Evolutionary conservation across 1,140 invertebrate species (phyloP), one percentile per base, ranked within the genome.

Genomic region (Spodoptera litura): DNA sequence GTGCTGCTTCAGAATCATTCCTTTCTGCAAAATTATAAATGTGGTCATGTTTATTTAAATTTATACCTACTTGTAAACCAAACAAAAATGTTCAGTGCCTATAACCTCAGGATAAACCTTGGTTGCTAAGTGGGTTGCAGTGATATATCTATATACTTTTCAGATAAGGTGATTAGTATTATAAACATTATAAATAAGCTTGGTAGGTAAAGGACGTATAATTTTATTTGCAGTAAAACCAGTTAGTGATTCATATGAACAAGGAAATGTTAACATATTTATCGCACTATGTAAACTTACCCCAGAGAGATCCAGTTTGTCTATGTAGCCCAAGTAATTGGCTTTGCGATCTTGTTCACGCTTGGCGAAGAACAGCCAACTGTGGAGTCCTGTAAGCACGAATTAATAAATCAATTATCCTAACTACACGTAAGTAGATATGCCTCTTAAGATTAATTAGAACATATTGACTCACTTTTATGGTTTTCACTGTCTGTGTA

Each of bases 311-410:
- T 94, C 93, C 3, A 94, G 87, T 87, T 94, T 94, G 80, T 93
- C 86, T 76, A 93, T 92, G 81, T 94, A 89, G 49, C 93, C 93
- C 53, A 94, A 78, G 78, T 94, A 94, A 84, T 94, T 94, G 2
- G 93, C 92, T 78, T 94, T 94, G 80, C 77, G 87, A 78, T 94
- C 93, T 74, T 89, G 72, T 80, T 94, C 92, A 44, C 93, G 89
- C 78, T 94, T 93, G 4, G 93, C 92, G 81, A 94, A 94, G 87
- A 94, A 94, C 76, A 94, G 58, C 93, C 93, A 94, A 79, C 93
- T 94, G 82, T 94, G 93, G 10, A 94, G 87, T 78, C 93, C 93
- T 94, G 83, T 13, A 83, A 74, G 68, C 49, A 76, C n/a, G 72
- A 25, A 25, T 12, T 44, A 71, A 51, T 2, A 1, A 49, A 51